phyloP scores from a whole-genome alignment of 2,113 vertebrate species.

The Caracal caracal region DNA sequence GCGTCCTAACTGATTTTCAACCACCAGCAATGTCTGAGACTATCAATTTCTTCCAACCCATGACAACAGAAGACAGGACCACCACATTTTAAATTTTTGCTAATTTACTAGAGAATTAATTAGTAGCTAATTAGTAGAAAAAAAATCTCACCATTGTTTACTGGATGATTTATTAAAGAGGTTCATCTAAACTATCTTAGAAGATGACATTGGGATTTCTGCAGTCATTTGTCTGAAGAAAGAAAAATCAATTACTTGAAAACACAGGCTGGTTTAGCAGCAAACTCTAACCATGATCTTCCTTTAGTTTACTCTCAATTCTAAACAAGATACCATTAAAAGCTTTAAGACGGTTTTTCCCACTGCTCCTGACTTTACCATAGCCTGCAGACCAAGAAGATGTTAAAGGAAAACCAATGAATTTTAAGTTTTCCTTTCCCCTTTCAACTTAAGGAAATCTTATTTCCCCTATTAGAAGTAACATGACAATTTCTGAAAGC shows the following conservation, averaged over 20 bases:
- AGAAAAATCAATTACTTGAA: slow-evolving; percentile 56
- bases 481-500: slow-evolving; percentile 20
- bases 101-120: slow-evolving; percentile 31
- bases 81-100: slow-evolving; percentile 47
- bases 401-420: neutral
- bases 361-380: neutral
- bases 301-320: neutral
- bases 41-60: slow-evolving; percentile 22
- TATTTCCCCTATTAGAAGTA: neutral
- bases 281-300: neutral
- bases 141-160: slow-evolving; percentile 32
- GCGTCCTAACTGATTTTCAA: neutral
- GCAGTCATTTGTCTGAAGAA: neutral
- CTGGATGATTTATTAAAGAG: slow-evolving; percentile 37
- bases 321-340: neutral
- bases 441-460: neutral
- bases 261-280: slow-evolving; percentile 30
- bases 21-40: neutral
- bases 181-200: slow-evolving; percentile 13
- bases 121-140: neutral
- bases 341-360: neutral
- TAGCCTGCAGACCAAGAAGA: neutral
- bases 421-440: neutral
- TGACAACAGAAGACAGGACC: neutral
- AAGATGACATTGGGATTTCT: slow-evolving; percentile 6